Conservation (phyloP, 2,113 vertebrate species). For the Nycticebus coucang region DNA sequence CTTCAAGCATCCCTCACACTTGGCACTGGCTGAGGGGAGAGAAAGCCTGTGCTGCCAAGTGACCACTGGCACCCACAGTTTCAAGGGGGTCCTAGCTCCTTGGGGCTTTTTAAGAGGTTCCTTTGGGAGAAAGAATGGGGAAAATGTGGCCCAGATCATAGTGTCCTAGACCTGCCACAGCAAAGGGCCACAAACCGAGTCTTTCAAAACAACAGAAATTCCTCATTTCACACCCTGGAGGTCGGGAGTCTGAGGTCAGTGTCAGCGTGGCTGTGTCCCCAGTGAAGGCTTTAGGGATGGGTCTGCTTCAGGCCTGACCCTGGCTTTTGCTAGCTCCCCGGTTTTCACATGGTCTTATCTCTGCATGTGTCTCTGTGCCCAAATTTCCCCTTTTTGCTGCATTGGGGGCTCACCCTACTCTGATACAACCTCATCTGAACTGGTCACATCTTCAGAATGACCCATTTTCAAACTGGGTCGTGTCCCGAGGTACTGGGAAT, state of each 20-base stretch:
- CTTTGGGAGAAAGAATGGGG: not conserved
- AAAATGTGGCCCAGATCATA: accelerated
- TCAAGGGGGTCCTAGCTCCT: not conserved
- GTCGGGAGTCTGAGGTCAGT: not conserved
- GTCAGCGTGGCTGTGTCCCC: accelerated
- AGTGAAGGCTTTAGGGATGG: too few species aligned
- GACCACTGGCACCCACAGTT: too few species aligned
- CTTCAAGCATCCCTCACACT: not conserved
- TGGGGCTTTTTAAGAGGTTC: not conserved
- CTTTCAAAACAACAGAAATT: not conserved
- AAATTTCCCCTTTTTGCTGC: not conserved
- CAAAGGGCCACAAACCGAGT: not conserved
- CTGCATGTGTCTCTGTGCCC: accelerated
- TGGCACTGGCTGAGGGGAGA: too few species aligned
- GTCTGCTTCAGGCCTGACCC: not conserved
- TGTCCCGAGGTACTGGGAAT: not conserved
- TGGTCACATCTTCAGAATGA: not conserved
- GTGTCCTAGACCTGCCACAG: too few species aligned
- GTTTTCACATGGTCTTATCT: accelerated
- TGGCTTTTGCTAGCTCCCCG: accelerated
- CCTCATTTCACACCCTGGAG: not conserved
- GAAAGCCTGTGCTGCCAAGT: not conserved
- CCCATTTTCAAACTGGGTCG: not conserved
- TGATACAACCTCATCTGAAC: not conserved
- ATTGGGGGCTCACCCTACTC: not conserved